Evolutionary conservation across 2,888 invertebrate genomes (phyloP), one percentile per base, ranked within the genome.

Genomic region (Euplagia quadripunctaria): DNA sequence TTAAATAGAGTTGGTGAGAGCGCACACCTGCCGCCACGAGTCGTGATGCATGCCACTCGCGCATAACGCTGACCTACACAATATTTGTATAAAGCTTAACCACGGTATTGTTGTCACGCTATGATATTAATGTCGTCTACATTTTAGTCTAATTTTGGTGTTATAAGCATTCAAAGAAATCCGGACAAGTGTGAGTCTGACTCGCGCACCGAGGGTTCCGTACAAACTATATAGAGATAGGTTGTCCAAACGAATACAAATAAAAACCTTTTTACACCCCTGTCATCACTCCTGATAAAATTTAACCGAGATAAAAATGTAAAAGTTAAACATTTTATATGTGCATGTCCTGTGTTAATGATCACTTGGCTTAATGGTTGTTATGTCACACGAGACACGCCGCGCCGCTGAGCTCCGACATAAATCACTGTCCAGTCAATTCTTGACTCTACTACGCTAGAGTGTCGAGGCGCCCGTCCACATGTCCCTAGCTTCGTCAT

Each of bases 351-450:
- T 43, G 43, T 43, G 63, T 31, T 16, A 5, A 31, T 31, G 63
- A 63, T 42, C 63, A 63, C 41, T 14, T 42, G 31, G 63, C 41
- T 41, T 63, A 41, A 63, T 63, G 41, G 16, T 41, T 63, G 63
- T 16, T 4, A 31, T 31, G 63, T 63, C 41, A 41, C 31, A 11
- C 16, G 63, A 31, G 63, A 63, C 63, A 41, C 63, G 31, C 63
- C 63, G 8, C 63, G n/a, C n/a, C n/a, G n/a, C n/a, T 42, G 41
- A 63, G 63, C 63, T 41, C 41, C 63, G 43, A 63, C 63, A 63
- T 63, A 41, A 63, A 16, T 63, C 63, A 63, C 63, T 63, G 63
- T 63, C 63, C 41, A 63, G 16, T 43, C 43, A 8, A 8, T 8
- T 43, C 63, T 31, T 63, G 41, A 16, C 63, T 63, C 41, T 14